Conservation (phyloP, 2,888 invertebrate genomes). For the Calliopum simillimum region DNA sequence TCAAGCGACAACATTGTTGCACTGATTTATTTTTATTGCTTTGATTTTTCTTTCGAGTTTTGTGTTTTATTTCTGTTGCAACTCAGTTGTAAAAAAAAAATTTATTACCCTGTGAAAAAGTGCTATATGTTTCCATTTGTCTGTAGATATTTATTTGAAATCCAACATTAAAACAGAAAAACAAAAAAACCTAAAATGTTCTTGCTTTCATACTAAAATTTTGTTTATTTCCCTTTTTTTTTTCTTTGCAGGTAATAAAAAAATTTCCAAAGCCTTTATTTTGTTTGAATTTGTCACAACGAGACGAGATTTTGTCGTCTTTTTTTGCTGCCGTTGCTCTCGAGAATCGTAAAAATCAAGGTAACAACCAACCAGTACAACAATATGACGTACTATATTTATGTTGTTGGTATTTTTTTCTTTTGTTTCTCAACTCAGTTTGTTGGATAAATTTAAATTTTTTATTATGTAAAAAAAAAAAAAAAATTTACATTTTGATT, state of each 20-base stretch:
- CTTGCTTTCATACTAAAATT: conserved; percentile 7
- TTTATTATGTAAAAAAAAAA: too few species aligned
- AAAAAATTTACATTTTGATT: too few species aligned
- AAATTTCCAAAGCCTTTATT: conserved; percentile 43
- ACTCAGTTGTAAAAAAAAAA: neutral
- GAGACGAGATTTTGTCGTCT: neutral
- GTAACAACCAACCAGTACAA: conserved; percentile 16
- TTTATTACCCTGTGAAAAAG: too few species aligned
- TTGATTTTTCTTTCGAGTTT: conserved; percentile 45
- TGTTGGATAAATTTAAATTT: too few species aligned
- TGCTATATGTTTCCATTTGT: too few species aligned
- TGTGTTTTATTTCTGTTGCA: conserved; percentile 35
- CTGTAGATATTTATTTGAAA: too few species aligned
- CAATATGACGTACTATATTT: too few species aligned
- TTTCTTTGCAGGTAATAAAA: conserved; percentile 53
- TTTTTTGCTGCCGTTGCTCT: too few species aligned
- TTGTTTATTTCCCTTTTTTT: conserved; percentile 26
- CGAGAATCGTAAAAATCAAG: conserved; percentile 24
- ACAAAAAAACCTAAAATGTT: conserved; percentile 9
- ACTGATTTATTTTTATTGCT: conserved; percentile 22
- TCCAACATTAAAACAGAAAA: too few species aligned
- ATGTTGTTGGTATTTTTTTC: too few species aligned
- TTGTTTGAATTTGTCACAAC: neutral
- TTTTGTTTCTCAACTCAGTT: too few species aligned
- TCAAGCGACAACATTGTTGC: neutral